phyloP scores from a whole-genome alignment of 2,797 vertebrate genomes.

The Pogonophryne albipinna region DNA sequence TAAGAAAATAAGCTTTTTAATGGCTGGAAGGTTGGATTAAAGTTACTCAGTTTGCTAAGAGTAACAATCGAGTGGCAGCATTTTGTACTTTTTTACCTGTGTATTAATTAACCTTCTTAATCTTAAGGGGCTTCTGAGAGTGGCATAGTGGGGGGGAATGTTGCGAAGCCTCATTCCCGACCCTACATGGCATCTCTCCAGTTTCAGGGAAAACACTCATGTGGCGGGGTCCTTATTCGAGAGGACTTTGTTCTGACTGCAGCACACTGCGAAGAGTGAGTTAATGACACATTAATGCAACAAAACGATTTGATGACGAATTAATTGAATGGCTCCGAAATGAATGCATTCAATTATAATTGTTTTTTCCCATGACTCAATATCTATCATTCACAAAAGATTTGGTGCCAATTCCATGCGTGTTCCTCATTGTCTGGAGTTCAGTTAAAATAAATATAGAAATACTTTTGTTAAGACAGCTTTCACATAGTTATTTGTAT shows the following conservation, averaged over 20 bases:
- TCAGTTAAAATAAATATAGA: background rate
- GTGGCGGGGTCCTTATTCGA: conserved; percentile 80
- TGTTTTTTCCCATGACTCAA: background rate
- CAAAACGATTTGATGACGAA: background rate
- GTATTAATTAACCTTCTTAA: background rate
- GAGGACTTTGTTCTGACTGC: conserved; percentile 79
- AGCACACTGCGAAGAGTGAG: conserved; percentile 76
- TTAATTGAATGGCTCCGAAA: background rate
- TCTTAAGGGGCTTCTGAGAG: conserved; percentile 68
- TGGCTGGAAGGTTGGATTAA: background rate
- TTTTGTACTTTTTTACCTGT: background rate
- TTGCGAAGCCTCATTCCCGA: conserved; percentile 76
- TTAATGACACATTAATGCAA: background rate
- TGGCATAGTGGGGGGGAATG: conserved; percentile 72
- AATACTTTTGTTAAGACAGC: background rate
- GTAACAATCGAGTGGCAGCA: background rate
- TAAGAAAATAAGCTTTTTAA: background rate
- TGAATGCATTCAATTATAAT: background rate
- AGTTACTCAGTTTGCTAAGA: background rate
- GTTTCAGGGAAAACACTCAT: fast-evolving
- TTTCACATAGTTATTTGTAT: background rate
- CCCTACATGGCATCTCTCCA: conserved; percentile 84
- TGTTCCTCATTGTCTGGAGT: background rate
- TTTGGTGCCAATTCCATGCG: background rate
- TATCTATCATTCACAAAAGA: background rate